Evolutionary conservation across 2,113 vertebrate species (phyloP).

Genomic region (Naja naja): DNA sequence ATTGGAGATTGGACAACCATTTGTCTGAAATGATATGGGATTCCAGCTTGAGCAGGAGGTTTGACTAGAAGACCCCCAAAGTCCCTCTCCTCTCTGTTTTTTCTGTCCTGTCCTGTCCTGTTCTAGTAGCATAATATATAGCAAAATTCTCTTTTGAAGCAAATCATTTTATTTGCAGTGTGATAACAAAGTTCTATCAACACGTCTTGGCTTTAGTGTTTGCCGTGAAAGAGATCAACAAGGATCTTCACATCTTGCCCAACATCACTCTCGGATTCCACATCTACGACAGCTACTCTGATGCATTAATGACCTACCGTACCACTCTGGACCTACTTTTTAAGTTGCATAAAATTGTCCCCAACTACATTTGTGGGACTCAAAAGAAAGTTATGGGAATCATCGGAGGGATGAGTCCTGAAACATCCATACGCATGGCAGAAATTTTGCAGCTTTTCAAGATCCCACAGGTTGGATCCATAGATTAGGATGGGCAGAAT

Average conservation of each 20-base stretch:
- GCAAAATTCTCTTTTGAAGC: neutral
- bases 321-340: neutral
- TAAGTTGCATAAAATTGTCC: neutral
- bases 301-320: neutral
- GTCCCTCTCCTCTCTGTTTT: no score
- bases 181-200: neutral
- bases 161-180: neutral
- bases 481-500: neutral
- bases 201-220: neutral
- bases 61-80: no score
- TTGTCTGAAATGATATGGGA: no score
- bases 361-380: neutral
- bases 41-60: no score
- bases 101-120: no score
- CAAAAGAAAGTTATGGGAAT: neutral
- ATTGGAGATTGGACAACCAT: no score
- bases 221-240: neutral
- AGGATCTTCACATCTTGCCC: neutral
- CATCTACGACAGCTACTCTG: neutral
- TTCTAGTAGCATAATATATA: neutral
- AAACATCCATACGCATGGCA: neutral
- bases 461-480: neutral
- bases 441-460: neutral
- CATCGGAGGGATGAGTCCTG: neutral
- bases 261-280: neutral